phyloP scores from a whole-genome alignment of 1,140 invertebrate genomes.

The Drosophila ananassae region DNA sequence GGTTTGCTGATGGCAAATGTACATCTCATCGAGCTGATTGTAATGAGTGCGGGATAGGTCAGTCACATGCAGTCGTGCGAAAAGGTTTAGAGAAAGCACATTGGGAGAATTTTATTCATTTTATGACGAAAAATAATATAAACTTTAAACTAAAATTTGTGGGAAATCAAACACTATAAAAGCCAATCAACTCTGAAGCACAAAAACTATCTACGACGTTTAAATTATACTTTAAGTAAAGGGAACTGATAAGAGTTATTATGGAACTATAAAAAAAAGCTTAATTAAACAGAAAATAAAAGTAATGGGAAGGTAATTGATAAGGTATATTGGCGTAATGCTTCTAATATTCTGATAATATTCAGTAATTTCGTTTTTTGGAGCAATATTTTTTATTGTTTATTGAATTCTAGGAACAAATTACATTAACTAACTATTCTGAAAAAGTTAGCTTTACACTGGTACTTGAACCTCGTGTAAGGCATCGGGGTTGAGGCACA shows the following conservation, averaged over 20 bases:
- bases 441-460: background rate
- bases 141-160: background rate
- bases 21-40: conserved; percentile 9
- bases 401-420: no score
- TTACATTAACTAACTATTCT: no score
- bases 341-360: no score
- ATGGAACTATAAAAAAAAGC: background rate
- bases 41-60: conserved; percentile 41
- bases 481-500: conserved; percentile 44
- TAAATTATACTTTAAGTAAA: background rate
- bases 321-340: no score
- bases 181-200: no score
- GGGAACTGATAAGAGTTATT: no score
- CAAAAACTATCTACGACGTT: no score
- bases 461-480: conserved; percentile 35
- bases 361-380: background rate
- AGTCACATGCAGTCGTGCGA: conserved; percentile 35
- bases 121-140: no score
- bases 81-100: conserved; percentile 19
- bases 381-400: no score
- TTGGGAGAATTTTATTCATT: background rate
- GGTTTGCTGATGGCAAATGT: conserved; percentile 8
- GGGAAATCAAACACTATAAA: background rate
- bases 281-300: no score
- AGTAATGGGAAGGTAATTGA: no score